Base-by-base conservation (phyloP, 2,113 vertebrate species). In the Collichthys lucidus region DNA sequence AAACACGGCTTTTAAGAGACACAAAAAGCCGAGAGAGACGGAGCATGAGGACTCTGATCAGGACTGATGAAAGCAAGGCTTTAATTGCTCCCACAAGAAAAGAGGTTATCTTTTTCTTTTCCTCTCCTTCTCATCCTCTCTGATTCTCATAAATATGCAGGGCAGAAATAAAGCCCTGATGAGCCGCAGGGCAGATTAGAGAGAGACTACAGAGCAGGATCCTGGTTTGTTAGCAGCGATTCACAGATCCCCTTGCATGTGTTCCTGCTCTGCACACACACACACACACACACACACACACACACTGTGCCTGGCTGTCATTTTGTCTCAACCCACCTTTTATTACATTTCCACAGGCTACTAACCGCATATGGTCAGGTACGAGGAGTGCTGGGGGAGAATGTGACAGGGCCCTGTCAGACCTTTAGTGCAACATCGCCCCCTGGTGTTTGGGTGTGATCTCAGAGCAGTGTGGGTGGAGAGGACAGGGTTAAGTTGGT, bases 41-140 rank as follows among this genome's bases (percentile, higher is more conserved):
- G 70, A 88, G 88, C 88, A 87, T 59, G 85, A 78, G 67, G 86
- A 85, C 92, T 90, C 77, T 92, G 65, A 92, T 91, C 90, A 74
- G 77, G 89, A 79, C 55, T 62, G 84, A 94, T 92, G 91, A 93
- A 93, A 79, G 74, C 85, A 69, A 84, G 46, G 87, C 61, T 87
- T 86, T 92, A 94, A 94, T 84, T 42, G 90, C 89, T 93, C 92
- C 92, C 94, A 4, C 26, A 83, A 95, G 95, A 95, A 74, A 84
- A 80, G 75, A 4, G 29, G 83, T 80, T 92, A 83, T 65, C 82
- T 78, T 84, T 82, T 85, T 56, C 31, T 35, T 35, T 74, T 9
- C 35, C 35, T 40, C 35, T 40, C 35, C 66, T 55, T 82, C 82
- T 79, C 85, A 42, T 79, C 84, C 76, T 24, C 78, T 81, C 80